Evolutionary conservation across 2,797 vertebrate genomes (phyloP), one percentile per base, ranked within the genome.

Genomic region (Lepilemur ruficaudatus): DNA sequence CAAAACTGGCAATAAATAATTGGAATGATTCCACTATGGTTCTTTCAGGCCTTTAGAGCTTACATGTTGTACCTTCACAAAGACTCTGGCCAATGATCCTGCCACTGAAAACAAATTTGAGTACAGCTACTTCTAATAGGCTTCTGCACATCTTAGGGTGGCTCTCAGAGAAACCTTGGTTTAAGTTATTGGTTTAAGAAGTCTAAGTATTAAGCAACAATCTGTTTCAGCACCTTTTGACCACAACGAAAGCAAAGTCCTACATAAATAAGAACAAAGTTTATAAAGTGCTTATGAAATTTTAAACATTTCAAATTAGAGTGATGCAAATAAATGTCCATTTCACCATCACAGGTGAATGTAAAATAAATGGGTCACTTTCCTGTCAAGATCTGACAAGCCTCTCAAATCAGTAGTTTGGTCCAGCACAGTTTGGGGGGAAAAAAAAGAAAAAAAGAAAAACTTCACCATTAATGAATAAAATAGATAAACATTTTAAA

Each of bases 281-380:
- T 98, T 98, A 98, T 98, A 98, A 98, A 98, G 98, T 98, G 98
- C 98, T 95, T 98, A 96, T 97, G 98, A 98, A 98, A 97, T 97
- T 97, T 98, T 97, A 97, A 96, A 98, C 90, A 97, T 97, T 98
- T 97, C 98, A 98, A 97, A 98, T 95, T 73, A 98, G 97, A 96
- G 97, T 73, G 48, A 97, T 93, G 96, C 48, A 93, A 98, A 98
- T 18, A 0, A 65, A 97, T 70, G 93, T 81, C 92, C 87, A 59
- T 88, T 93, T 97, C 93, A 92, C 89, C 91, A 59, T 61, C 30
- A 32, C 20, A 84, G 86, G 91, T 76, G 61, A 96, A 76, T 5
- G 35, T 50, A 70, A 52, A 93, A 93, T 22, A 43, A 94, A 92
- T 14, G 95, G 96, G 97, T 85, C 76, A 70, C 50, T 57, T 86